Percentiles rank a stretch among this genome's conserved stretches.
Evolutionary conservation across 1,140 invertebrate species (phyloP).

Genomic region (Hesperophylax magnus): DNA sequence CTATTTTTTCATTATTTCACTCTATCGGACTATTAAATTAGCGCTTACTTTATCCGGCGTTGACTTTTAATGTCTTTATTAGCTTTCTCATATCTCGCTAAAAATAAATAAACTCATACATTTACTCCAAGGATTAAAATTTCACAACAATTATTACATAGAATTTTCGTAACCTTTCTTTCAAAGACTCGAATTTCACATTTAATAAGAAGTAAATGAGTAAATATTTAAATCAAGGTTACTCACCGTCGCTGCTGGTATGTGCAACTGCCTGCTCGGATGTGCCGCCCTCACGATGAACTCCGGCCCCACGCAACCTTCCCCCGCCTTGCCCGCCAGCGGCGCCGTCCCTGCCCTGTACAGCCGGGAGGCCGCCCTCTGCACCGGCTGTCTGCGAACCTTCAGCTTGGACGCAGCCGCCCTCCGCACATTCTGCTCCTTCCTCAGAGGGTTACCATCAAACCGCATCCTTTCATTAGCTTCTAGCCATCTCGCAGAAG

Average conservation of each 20-base stretch:
- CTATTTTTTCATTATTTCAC: too few species aligned
- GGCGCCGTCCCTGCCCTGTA: slow-evolving; percentile 74
- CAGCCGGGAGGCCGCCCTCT: slow-evolving; percentile 79
- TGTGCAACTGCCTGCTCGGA: slow-evolving; percentile 73
- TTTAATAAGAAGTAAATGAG: too few species aligned
- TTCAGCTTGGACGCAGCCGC: slow-evolving; percentile 45
- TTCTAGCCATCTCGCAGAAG: background rate
- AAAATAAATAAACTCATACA: too few species aligned
- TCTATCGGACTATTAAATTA: too few species aligned
- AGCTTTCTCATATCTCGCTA: too few species aligned
- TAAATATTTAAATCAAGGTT: background rate
- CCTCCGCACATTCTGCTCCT: slow-evolving; percentile 46
- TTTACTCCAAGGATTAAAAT: too few species aligned
- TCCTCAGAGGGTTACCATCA: slow-evolving; percentile 22
- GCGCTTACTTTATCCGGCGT: too few species aligned
- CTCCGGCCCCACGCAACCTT: slow-evolving; percentile 78
- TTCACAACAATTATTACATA: too few species aligned
- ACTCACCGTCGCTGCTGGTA: slow-evolving; percentile 63
- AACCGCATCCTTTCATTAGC: background rate
- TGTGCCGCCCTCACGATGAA: slow-evolving; percentile 80
- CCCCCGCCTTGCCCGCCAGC: slow-evolving; percentile 63
- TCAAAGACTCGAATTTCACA: too few species aligned
- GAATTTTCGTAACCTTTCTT: too few species aligned
- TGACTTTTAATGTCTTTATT: too few species aligned
- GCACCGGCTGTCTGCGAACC: slow-evolving; percentile 74